Conservation (phyloP, 2,797 vertebrate species). For the Pangasius djambal region DNA sequence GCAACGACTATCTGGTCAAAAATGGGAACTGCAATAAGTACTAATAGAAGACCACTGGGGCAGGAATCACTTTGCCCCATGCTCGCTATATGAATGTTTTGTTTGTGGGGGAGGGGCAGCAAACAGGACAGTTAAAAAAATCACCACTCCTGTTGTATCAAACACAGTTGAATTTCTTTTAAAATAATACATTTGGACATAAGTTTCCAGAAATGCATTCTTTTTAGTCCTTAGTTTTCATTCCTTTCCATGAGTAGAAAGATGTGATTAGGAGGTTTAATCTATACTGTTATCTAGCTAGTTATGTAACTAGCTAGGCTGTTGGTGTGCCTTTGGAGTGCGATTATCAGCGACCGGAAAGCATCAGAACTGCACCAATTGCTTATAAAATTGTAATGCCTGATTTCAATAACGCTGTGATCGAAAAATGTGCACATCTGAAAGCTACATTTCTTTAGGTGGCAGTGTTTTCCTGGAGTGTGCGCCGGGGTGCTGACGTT, state of each 20-base stretch:
- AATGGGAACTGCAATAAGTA: background rate
- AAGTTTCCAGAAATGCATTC: background rate
- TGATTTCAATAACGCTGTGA: background rate
- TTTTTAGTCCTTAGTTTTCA: background rate
- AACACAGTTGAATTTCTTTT: background rate
- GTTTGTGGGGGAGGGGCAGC: background rate
- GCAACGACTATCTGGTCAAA: background rate
- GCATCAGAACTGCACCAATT: background rate
- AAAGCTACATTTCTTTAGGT: background rate
- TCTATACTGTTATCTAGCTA: background rate
- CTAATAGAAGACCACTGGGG: background rate
- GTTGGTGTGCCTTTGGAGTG: background rate
- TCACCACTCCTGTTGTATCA: background rate
- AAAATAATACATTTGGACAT: background rate
- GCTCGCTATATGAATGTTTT: background rate
- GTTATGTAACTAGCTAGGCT: background rate
- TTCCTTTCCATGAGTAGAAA: background rate
- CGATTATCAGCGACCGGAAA: background rate
- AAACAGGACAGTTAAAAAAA: background rate
- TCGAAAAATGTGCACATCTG: background rate
- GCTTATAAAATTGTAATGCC: background rate
- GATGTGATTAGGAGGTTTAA: background rate
- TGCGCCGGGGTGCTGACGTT: background rate
- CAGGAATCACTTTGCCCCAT: background rate
- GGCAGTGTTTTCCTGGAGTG: background rate